Evolutionary conservation across 2,888 invertebrate species (phyloP), one percentile per base, ranked within the genome.

Genomic region (Agrilus mali): DNA sequence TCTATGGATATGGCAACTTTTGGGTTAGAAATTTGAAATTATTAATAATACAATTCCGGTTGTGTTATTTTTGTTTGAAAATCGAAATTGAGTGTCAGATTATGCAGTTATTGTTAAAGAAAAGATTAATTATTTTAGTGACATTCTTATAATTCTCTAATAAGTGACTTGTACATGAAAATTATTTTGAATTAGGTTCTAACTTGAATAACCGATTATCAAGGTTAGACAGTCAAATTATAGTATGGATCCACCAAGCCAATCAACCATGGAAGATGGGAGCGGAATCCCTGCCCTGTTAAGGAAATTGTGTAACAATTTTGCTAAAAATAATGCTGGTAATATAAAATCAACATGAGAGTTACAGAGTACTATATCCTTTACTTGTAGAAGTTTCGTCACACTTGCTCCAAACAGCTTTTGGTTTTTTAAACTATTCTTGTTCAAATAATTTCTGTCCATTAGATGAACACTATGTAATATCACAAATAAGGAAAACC

Each of bases 241-340:
- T 10, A 27, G 10, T 27, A 55, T 55, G 55, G 50, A 50, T 43
- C 48, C 38, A 38, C 39, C 47, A 14, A 50, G 10, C 27, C 27
- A 45, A 37, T 42, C 42, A 38, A 48, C 50, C 3, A 44, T 32
- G 16, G 33, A 37, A 15, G 48, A 48, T 36, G 38, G 38, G 40
- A 48, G 44, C 13, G 45, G 46, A 35, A 45, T 54, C 16, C 53
- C 55, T 7, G 41, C 43, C 14, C 47, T 55, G 42, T 44, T 55
- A 37, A 52, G 50, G 41, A 60, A 63, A 49, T 55, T 66, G 38
- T 66, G 65, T 51, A 60, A 60, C 48, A 55, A 58, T 46, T 55
- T 62, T 38, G 57, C 64, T 7, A 57, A 56, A 46, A 55, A 61
- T 44, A 58, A 64, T 50, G 47, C 51, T 47, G 51, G 52, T 53